Percentiles rank a stretch among this genome's conserved stretches.
These are phyloP conservation scores for Molossus alvarezi DNA, from an alignment of 2,797 vertebrate species.

Conservation along the genomic window DNA sequence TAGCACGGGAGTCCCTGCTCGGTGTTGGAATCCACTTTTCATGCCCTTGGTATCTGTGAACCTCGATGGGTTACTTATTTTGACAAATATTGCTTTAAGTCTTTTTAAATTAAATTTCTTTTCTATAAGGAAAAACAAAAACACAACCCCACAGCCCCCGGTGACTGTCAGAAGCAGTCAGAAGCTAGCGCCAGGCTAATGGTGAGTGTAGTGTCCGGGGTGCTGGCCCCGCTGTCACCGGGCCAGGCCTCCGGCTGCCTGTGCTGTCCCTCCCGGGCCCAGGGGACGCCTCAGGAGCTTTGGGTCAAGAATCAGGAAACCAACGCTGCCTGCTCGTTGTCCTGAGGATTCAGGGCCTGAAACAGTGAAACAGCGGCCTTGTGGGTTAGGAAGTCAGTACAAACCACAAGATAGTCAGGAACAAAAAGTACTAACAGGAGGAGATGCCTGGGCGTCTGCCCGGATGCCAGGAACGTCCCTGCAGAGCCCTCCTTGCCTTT, in stretches of 20 bases:
- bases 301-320: slow-evolving; percentile 51
- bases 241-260: slow-evolving; percentile 54
- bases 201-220: slow-evolving; percentile 28
- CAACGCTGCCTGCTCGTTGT: not conserved
- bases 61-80: slow-evolving; percentile 83
- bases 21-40: slow-evolving; percentile 53
- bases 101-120: slow-evolving; percentile 82
- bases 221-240: slow-evolving; percentile 51
- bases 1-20: not conserved
- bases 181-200: not conserved
- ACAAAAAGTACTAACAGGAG: not conserved
- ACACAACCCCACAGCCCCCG: slow-evolving; percentile 53
- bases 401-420: not conserved
- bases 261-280: not conserved
- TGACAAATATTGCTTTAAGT: slow-evolving; percentile 81
- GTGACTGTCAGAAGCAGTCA: not conserved
- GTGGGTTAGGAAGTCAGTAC: not conserved
- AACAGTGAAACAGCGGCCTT: not conserved
- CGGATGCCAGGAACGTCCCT: accelerated
- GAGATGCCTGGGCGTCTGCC: not conserved
- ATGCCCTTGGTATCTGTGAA: slow-evolving; percentile 77
- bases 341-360: not conserved
- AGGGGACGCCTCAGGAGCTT: slow-evolving; percentile 35
- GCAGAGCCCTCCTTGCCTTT: not conserved
- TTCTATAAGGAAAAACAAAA: slow-evolving; percentile 73